A percentile compares a stretch with the other conserved stretches of the same genome.
phyloP scores from a whole-genome alignment of 2,888 invertebrate genomes.

The Hydrotaea cyrtoneurina region DNA sequence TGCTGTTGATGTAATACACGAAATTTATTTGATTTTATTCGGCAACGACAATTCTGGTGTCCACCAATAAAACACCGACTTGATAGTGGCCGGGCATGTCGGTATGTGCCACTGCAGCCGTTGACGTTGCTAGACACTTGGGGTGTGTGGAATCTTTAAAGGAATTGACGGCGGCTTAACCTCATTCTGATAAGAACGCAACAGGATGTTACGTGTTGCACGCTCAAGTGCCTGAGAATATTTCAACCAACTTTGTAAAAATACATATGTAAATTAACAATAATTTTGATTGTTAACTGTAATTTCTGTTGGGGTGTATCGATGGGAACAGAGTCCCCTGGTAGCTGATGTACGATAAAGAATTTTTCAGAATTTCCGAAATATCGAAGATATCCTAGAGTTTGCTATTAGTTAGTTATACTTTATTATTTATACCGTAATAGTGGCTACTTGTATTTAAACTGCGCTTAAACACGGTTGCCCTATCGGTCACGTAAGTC shows the following conservation, averaged over 20 bases:
- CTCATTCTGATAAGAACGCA: constrained; percentile 64
- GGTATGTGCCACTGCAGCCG: constrained; percentile 49
- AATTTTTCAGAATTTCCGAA: constrained; percentile 14
- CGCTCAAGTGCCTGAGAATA: constrained; percentile 52
- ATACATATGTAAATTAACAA: constrained; percentile 20
- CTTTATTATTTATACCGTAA: not conserved
- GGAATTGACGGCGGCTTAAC: constrained; percentile 59
- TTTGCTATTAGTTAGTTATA: not conserved
- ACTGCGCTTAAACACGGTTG: too few relatives aligned
- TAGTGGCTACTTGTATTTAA: not conserved
- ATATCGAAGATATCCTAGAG: not conserved
- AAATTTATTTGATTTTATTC: constrained; percentile 29
- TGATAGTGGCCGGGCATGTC: constrained; percentile 39
- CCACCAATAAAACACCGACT: not conserved
- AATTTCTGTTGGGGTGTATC: not conserved
- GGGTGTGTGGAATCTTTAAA: constrained; percentile 53
- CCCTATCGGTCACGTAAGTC: constrained; percentile 1
- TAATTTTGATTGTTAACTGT: constrained; percentile 19
- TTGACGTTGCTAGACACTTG: not conserved
- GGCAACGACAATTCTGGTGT: constrained; percentile 9
- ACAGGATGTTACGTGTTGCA: constrained; percentile 62
- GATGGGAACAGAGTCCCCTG: not conserved
- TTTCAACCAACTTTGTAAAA: not conserved
- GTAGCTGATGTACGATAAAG: not conserved
- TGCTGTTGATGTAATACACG: constrained; percentile 31